phyloP scores from a whole-genome alignment of 2,888 invertebrate genomes.

The Sceliomorpha sp. region DNA sequence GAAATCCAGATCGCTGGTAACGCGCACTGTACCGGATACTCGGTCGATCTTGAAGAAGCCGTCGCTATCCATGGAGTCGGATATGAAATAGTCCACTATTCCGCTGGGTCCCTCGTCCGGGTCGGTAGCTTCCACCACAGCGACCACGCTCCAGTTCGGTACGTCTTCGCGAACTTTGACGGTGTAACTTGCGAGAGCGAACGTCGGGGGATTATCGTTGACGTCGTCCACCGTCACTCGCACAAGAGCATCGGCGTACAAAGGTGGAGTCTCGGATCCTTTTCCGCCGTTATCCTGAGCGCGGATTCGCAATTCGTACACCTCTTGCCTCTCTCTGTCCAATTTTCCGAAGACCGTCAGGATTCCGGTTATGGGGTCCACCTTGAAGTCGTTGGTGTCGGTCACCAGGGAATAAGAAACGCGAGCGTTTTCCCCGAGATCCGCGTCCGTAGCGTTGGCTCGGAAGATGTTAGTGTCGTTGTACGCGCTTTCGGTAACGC shows the following conservation, averaged over 20 bases:
- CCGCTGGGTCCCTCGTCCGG: conserved; percentile 93
- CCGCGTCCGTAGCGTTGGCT: conserved; percentile 91
- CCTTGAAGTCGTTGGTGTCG: conserved; percentile 88
- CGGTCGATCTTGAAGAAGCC: conserved; percentile 91
- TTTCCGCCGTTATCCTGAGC: conserved; percentile 88
- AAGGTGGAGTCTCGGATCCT: conserved; percentile 82
- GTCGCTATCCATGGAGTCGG: conserved; percentile 85
- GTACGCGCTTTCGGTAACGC: conserved; percentile 91
- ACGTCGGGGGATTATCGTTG: conserved; percentile 93
- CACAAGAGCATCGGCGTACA: conserved; percentile 91
- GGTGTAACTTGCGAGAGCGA: conserved; percentile 87
- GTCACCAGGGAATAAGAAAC: conserved; percentile 88
- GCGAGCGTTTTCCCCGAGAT: conserved; percentile 90
- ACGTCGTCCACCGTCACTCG: conserved; percentile 92
- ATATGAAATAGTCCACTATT: conserved; percentile 88
- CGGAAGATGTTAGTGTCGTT: conserved; percentile 93
- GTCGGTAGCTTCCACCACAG: conserved; percentile 91
- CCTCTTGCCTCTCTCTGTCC: conserved; percentile 91
- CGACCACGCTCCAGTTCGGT: conserved; percentile 92
- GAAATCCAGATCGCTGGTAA: conserved; percentile 90
- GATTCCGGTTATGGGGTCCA: conserved; percentile 89
- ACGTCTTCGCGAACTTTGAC: conserved; percentile 95
- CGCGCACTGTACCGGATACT: conserved; percentile 91
- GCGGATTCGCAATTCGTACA: conserved; percentile 89
- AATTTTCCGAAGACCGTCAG: conserved; percentile 88